Percentiles rank a stretch among this genome's conserved stretches.
Conservation (phyloP, 1,140 invertebrate genomes). For the Cephus cinctus region DNA sequence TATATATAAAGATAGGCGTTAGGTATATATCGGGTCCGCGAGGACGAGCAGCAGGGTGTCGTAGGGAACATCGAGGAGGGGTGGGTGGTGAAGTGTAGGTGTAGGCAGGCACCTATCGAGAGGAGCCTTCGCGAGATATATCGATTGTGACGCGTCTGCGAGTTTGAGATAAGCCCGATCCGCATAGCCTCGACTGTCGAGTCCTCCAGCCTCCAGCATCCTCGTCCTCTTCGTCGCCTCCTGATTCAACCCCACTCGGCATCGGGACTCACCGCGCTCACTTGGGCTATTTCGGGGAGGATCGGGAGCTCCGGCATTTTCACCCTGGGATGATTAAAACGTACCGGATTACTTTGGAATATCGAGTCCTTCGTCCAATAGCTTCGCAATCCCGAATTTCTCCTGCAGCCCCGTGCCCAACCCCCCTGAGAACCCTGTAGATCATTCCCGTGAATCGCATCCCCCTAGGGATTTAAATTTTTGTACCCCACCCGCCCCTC, state of each 20-base stretch:
- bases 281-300: too few relatives aligned
- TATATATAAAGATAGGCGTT: conserved; percentile 11
- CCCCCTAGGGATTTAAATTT: not conserved
- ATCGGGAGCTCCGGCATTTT: not conserved
- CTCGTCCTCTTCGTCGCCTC: conserved; percentile 4
- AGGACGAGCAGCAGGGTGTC: conserved; percentile 7
- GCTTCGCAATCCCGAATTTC: too few relatives aligned
- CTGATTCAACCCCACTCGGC: too few relatives aligned
- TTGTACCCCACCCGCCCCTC: not conserved
- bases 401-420: too few relatives aligned
- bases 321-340: conserved; percentile 21
- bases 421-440: too few relatives aligned
- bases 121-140: conserved; percentile 44
- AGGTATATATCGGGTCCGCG: conserved; percentile 10
- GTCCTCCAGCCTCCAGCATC: not conserved
- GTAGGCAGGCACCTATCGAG: conserved; percentile 32
- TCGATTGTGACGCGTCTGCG: conserved; percentile 54
- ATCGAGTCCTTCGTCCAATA: not conserved
- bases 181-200: conserved; percentile 20
- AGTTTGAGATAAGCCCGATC: conserved; percentile 50
- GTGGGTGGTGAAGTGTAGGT: too few relatives aligned
- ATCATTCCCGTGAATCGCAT: too few relatives aligned
- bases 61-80: conserved; percentile 7
- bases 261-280: conserved; percentile 19
- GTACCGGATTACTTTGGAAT: conserved; percentile 18